phyloP scores from a whole-genome alignment of 2,888 invertebrate genomes.

The Tromatobia lineatoria region DNA sequence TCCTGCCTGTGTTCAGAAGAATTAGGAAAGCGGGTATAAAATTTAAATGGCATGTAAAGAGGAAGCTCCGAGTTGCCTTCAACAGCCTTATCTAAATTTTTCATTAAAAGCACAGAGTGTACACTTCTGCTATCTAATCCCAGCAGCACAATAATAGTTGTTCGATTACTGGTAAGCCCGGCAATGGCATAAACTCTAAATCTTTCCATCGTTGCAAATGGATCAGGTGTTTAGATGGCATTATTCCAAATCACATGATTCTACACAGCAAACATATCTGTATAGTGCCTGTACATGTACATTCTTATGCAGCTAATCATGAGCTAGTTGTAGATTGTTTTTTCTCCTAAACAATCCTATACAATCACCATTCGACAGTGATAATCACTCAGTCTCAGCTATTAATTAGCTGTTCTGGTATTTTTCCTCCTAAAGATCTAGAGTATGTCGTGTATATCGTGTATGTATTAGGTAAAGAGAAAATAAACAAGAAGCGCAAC shows the following conservation, averaged over 20 bases:
- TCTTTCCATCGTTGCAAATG: slow-evolving; percentile 55
- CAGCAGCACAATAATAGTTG: slow-evolving; percentile 33
- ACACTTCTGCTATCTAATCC: slow-evolving; percentile 30
- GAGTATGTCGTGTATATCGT: slow-evolving; percentile 48
- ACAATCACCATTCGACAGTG: not conserved
- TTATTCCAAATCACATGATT: slow-evolving; percentile 77
- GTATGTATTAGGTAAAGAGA: slow-evolving; percentile 40
- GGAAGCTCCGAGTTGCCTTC: slow-evolving; percentile 37
- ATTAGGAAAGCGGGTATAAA: not conserved
- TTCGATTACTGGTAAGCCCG: slow-evolving; percentile 25
- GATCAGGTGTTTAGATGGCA: slow-evolving; percentile 76
- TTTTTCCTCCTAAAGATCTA: slow-evolving; percentile 38
- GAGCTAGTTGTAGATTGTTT: slow-evolving; percentile 4
- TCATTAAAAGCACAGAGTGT: slow-evolving; percentile 29
- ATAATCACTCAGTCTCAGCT: slow-evolving; percentile 4
- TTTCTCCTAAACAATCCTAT: not conserved
- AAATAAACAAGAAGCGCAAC: slow-evolving; percentile 20
- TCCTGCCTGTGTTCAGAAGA: not conserved
- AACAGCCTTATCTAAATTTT: slow-evolving; percentile 40
- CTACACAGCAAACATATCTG: slow-evolving; percentile 18
- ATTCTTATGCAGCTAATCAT: slow-evolving; percentile 25
- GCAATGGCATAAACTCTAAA: slow-evolving; percentile 40
- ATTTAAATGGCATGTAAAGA: slow-evolving; percentile 48
- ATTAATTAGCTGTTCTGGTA: slow-evolving; percentile 3
- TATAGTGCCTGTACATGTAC: slow-evolving; percentile 30